Evolutionary conservation across 2,113 vertebrate species (phyloP), one percentile per base, ranked within the genome.

Genomic region (Rattus rattus): DNA sequence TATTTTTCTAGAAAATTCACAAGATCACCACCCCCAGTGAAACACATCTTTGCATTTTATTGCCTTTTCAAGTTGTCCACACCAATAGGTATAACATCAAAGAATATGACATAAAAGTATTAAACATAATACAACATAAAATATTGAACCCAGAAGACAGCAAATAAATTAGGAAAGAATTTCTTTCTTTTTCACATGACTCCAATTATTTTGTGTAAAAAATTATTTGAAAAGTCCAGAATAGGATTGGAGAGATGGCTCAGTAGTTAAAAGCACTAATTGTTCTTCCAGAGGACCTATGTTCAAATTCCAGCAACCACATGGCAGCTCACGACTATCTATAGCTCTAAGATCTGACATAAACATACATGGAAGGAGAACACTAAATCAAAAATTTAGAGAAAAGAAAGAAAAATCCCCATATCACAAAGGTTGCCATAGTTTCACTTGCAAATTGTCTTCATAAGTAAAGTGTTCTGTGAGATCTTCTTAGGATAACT

Each of bases 1-100:
- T 92, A 61, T 91, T 97, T 97, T 95, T 67, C 59, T 96, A 86
- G 36, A 95, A 98, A 94, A 91, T 67, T 91, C 79, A 88, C 56
- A 67, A 28, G 4, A 80, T 85, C 69, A 89, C 4, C 63, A 72
- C 93, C 88, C 10, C 0, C 88, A 93, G 88, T 52, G 4, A 88
- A 92, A 52, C 67, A 84, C 86, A 61, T 43, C 33, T 56, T 92
- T 96, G 49, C 8, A 92, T 95, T 86, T 96, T 90, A 84, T 76
- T 90, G 33, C 49, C 36, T 96, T 96, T 92, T 70, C 19, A 24
- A 61, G 13, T 89, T 90, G 22, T 36, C 10, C 49, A 91, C 4
- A 92, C 2, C 8, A 95, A 33, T 36, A 91, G 39, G 6, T 79
- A 56, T 76, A 80, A 85, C 19, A 90, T 75, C 65, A 90, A 92